phyloP scores from a whole-genome alignment of 2,113 vertebrate genomes.

The Paedocypris sp. region DNA sequence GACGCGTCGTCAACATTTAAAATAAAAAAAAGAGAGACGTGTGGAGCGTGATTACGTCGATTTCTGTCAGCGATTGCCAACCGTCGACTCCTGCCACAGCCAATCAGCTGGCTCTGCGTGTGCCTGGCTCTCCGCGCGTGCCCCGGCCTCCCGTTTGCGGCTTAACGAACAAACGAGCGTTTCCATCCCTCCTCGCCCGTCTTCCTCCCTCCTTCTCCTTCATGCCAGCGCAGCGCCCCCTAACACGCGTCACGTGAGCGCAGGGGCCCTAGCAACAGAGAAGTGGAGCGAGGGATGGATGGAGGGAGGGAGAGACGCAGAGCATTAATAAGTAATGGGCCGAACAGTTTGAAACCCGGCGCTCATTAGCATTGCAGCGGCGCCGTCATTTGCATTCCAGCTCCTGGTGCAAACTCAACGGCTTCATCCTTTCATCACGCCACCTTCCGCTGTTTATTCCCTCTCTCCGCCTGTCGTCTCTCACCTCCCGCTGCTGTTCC shows the following conservation, averaged over 20 bases:
- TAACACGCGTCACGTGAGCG: constrained; percentile 62
- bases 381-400: constrained; percentile 61
- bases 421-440: neutral
- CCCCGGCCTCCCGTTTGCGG: constrained; percentile 30
- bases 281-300: constrained; percentile 27
- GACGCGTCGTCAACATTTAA: too few relatives aligned
- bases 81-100: neutral
- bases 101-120: constrained; percentile 14
- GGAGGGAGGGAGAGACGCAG: constrained; percentile 47
- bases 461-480: constrained; percentile 29
- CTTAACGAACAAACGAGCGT: constrained; percentile 46
- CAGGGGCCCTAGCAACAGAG: constrained; percentile 66
- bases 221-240: constrained; percentile 60
- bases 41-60: too few relatives aligned
- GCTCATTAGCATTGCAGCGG: constrained; percentile 63
- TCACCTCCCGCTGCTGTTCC: neutral
- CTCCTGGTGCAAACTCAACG: constrained; percentile 46
- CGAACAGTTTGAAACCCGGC: constrained; percentile 63
- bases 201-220: neutral
- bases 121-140: constrained; percentile 4
- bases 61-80: too few relatives aligned
- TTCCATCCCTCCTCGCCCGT: neutral
- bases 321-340: constrained; percentile 72
- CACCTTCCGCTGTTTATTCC: constrained; percentile 8
- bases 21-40: too few relatives aligned